A percentile compares a stretch with the other conserved stretches of the same genome.
phyloP scores from a whole-genome alignment of 2,888 invertebrate species.

The Neria commutata region DNA sequence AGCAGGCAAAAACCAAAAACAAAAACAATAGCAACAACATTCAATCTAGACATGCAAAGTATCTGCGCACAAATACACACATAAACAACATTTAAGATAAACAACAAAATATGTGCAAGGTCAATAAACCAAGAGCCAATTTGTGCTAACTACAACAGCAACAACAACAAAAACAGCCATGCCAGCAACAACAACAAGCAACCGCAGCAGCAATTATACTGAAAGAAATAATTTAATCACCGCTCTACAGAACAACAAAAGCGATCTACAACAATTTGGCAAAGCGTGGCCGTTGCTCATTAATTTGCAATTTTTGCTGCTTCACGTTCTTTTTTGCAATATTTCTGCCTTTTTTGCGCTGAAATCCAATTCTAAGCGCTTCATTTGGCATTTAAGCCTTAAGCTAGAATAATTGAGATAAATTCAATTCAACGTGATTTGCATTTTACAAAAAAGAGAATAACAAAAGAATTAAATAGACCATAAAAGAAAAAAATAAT shows the following conservation, averaged over 20 bases:
- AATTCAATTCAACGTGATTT: too few relatives aligned
- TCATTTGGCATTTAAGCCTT: too few relatives aligned
- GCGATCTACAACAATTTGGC: too few relatives aligned
- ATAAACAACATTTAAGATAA: conserved; percentile 9
- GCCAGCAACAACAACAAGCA: conserved; percentile 1
- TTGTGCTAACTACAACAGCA: neutral
- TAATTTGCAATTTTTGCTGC: neutral
- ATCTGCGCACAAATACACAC: neutral
- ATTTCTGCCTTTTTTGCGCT: neutral
- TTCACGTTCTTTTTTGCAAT: neutral
- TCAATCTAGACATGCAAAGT: too few relatives aligned
- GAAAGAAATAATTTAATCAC: too few relatives aligned
- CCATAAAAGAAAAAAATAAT: too few relatives aligned
- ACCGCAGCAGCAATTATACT: neutral
- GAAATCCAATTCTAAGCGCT: too few relatives aligned
- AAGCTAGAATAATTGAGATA: too few relatives aligned
- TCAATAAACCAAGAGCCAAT: conserved; percentile 20
- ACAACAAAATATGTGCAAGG: conserved; percentile 17
- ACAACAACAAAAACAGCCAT: conserved; percentile 3
- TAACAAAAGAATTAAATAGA: too few relatives aligned
- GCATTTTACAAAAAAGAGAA: too few relatives aligned
- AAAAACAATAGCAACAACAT: neutral
- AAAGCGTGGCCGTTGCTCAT: neutral
- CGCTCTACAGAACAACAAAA: too few relatives aligned
- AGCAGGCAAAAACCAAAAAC: neutral